phyloP scores from a whole-genome alignment of 2,113 vertebrate genomes.

The Rynchops niger region DNA sequence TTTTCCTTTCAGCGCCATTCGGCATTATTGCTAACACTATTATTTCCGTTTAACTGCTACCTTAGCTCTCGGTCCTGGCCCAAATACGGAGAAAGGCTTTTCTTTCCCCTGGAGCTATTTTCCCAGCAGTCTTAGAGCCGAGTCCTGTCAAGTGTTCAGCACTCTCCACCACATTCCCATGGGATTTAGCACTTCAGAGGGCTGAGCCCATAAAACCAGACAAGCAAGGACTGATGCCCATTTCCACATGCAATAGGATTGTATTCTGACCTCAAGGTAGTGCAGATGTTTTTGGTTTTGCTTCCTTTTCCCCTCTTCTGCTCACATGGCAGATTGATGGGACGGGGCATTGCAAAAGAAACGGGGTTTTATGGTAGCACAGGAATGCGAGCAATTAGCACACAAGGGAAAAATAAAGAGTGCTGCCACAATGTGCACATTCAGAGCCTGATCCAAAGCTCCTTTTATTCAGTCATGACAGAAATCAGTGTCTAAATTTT shows the following conservation, averaged over 20 bases:
- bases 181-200: slow-evolving; percentile 57
- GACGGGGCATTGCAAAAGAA: slow-evolving; percentile 4
- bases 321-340: neutral
- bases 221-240: slow-evolving; percentile 46
- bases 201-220: slow-evolving; percentile 52
- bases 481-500: slow-evolving; percentile 22
- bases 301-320: slow-evolving; percentile 19
- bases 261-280: slow-evolving; percentile 41
- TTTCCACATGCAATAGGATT: slow-evolving; percentile 52
- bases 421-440: slow-evolving; percentile 11
- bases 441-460: slow-evolving; percentile 20
- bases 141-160: slow-evolving; percentile 5
- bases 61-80: neutral
- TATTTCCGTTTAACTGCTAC: neutral
- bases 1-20: neutral
- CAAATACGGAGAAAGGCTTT: neutral
- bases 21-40: neutral
- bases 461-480: neutral
- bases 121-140: neutral
- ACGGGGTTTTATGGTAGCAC: neutral
- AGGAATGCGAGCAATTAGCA: slow-evolving; percentile 17
- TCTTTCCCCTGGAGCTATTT: neutral
- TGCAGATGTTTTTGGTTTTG: slow-evolving; percentile 43
- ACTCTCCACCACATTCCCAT: slow-evolving; percentile 16
- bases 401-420: slow-evolving; percentile 29